Base-by-base conservation (phyloP, 2,888 invertebrate genomes). In the Andrena minutula region DNA sequence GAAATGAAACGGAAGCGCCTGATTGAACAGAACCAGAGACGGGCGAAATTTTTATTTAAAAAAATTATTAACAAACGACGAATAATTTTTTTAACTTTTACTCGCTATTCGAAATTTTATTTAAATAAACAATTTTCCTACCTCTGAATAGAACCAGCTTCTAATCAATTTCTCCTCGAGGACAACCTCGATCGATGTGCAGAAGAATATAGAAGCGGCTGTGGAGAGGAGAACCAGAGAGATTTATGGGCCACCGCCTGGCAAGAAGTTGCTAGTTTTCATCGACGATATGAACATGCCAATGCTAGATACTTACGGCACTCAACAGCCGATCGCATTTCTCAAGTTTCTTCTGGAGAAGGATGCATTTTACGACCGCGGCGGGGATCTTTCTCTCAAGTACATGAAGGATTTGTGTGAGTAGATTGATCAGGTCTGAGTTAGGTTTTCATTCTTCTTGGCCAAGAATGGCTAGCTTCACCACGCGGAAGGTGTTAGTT, bases 241-340 rank as follows among this genome's bases (percentile, higher is more conserved):
- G 92, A 96, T 97, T 3, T 98, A 97, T 91, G 98, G 98, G 0
- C 99, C 99, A 49, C 97, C 98, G 0, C 95, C 97, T 78, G 98
- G 98, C 47, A 99, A 98, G 94, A 97, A 97, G 91, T 95, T 99
- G 92, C 95, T 98, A 51, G 96, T 98, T 84, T 99, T 99, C 92
- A 97, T 99, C 86, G 99, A 99, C 91, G 98, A 99, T 92, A 97
- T 99, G 96, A 98, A 98, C 92, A 98, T 98, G 98, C 98, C 99
- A 47, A 95, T 96, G 94, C 96, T 97, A 63, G 98, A 98, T 91
- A 96, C 95, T 0, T 98, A 98, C 92, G 98, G 98, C 0, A 98
- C 98, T 0, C 99, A 99, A 91, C 99, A 99, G 91, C 98, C 99
- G 0, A 98, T 98, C 87, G 99, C 98, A 0, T 94, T 99, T 51